Conservation (phyloP, 2,113 vertebrate species). For the Setophaga coronata region DNA sequence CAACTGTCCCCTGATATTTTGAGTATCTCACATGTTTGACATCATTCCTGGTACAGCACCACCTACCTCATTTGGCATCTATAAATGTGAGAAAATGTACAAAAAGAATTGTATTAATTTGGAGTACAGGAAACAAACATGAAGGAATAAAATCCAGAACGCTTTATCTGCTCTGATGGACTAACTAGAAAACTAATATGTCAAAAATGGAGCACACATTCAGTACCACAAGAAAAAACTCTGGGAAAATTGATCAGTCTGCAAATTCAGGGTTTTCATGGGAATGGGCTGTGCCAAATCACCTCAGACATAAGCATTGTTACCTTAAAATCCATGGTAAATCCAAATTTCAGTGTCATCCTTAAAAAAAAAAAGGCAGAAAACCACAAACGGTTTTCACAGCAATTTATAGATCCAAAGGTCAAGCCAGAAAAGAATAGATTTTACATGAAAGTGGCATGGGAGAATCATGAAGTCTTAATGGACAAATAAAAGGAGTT, state of each 20-base stretch:
- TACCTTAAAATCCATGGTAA: background rate
- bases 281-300: background rate
- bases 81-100: background rate
- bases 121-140: background rate
- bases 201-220: rapidly evolving
- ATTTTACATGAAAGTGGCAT: background rate
- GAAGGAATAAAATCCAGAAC: background rate
- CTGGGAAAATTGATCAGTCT: background rate
- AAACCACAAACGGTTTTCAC: background rate
- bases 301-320: rapidly evolving
- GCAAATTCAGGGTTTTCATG: background rate
- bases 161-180: background rate
- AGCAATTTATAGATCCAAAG: background rate
- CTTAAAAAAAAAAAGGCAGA: rapidly evolving
- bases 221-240: rapidly evolving
- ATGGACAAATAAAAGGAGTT: background rate
- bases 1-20: background rate
- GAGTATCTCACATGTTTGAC: background rate
- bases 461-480: background rate
- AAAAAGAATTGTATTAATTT: background rate
- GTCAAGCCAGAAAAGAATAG: background rate
- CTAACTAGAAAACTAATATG: background rate
- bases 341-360: background rate
- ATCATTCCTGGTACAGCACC: background rate
- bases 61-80: background rate